Conservation (phyloP, 2,888 invertebrate genomes). For the Cheilosia urbana region DNA sequence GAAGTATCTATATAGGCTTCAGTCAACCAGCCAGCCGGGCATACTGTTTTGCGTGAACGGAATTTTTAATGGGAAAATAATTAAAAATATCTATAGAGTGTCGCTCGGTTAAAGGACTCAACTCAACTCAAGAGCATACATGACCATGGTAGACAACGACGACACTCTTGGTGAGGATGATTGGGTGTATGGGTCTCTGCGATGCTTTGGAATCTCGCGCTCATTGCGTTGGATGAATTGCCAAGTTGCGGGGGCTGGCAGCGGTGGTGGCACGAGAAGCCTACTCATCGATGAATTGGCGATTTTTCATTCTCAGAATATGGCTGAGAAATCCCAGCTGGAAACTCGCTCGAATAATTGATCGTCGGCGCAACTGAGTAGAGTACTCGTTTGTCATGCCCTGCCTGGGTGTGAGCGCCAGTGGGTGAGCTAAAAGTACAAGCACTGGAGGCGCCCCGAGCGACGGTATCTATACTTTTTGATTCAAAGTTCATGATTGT, state of each 20-base stretch:
- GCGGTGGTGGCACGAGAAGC: constrained; percentile 3
- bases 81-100: constrained; percentile 61
- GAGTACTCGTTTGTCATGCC: constrained; percentile 51
- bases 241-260: constrained; percentile 36
- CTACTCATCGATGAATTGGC: constrained; percentile 54
- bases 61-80: constrained; percentile 73
- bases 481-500: constrained; percentile 66
- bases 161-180: constrained; percentile 44
- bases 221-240: constrained; percentile 19
- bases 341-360: constrained; percentile 68
- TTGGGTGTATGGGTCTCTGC: constrained; percentile 38
- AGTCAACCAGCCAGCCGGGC: constrained; percentile 26
- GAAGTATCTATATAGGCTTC: constrained; percentile 50
- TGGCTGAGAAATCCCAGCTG: constrained; percentile 53
- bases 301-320: constrained; percentile 54
- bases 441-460: constrained; percentile 29
- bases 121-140: constrained; percentile 10
- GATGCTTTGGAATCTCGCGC: constrained; percentile 43
- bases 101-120: constrained; percentile 42
- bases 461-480: constrained; percentile 41
- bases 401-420: constrained; percentile 71
- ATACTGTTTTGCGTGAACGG: constrained; percentile 66
- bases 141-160: constrained; percentile 30
- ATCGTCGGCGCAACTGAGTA: constrained; percentile 51
- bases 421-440: constrained; percentile 65